A percentile compares a stretch with the other conserved stretches of the same genome.
Evolutionary conservation across 2,888 invertebrate species (phyloP).

Genomic region (Trissonchulus latispiculum): DNA sequence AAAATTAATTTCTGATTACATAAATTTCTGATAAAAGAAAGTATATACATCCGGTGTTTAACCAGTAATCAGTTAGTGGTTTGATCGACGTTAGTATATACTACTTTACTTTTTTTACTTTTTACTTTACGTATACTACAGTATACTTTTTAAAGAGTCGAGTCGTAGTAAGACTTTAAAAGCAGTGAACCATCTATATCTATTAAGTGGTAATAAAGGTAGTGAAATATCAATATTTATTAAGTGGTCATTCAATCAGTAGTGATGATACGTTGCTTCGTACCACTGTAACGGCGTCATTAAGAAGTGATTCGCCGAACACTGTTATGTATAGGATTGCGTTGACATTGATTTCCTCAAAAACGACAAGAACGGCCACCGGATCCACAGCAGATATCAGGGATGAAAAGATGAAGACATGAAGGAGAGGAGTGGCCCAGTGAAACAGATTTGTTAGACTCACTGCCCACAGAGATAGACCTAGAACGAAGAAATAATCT

Average conservation of each 20-base stretch:
- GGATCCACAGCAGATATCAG: slow-evolving; percentile 94
- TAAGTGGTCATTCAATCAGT: no score
- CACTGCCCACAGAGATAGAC: slow-evolving; percentile 64
- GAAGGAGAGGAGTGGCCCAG: slow-evolving; percentile 56
- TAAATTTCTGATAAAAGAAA: no score
- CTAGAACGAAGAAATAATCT: background rate
- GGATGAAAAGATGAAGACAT: slow-evolving; percentile 77
- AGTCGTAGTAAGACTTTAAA: no score
- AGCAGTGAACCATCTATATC: no score
- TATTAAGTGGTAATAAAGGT: no score
- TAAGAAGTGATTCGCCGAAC: slow-evolving; percentile 91
- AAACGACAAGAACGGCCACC: slow-evolving; percentile 88
- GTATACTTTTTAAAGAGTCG: no score
- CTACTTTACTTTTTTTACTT: no score
- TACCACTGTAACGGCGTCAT: slow-evolving; percentile 91
- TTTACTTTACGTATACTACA: no score
- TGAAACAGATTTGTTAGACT: slow-evolving; percentile 70
- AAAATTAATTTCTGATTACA: background rate
- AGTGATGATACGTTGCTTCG: slow-evolving; percentile 31
- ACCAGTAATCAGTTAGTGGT: no score
- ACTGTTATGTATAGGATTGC: slow-evolving; percentile 95
- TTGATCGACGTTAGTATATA: no score
- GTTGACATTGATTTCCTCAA: slow-evolving; percentile 94
- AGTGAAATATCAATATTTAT: no score
- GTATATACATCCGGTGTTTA: no score